Evolutionary conservation across 2,888 invertebrate genomes (phyloP).

Genomic region (Onchidella celtica): DNA sequence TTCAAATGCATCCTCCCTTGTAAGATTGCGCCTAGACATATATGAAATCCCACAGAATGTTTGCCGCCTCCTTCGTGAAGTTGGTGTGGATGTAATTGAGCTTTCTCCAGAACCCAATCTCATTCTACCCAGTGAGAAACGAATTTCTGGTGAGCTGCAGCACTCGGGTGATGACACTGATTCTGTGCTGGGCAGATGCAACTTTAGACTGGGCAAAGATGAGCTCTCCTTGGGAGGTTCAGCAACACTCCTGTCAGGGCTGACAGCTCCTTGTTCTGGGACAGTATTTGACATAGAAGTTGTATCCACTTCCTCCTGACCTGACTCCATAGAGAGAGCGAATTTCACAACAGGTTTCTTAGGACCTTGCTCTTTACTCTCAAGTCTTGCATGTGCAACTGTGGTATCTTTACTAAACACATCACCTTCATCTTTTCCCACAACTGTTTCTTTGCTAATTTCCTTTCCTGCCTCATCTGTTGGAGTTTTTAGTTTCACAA

Average conservation of each 20-base stretch:
- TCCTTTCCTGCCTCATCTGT: neutral
- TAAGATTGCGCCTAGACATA: conserved; percentile 41
- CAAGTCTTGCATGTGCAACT: neutral
- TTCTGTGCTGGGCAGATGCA: conserved; percentile 25
- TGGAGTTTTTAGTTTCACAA: neutral
- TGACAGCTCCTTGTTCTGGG: neutral
- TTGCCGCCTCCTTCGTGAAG: conserved; percentile 35
- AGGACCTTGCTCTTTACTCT: neutral
- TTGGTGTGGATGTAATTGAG: conserved; percentile 51
- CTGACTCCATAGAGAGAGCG: conserved; percentile 46
- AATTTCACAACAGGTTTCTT: conserved; percentile 43
- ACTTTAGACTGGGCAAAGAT: conserved; percentile 38
- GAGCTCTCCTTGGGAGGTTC: conserved; percentile 38
- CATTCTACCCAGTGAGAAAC: conserved; percentile 22
- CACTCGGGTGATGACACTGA: conserved; percentile 38
- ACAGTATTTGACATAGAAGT: neutral
- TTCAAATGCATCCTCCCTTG: conserved; percentile 47
- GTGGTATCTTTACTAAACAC: neutral
- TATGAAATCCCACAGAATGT: conserved; percentile 37
- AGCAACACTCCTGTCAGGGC: neutral
- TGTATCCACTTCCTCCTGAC: conserved; percentile 26
- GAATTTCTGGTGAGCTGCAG: conserved; percentile 46
- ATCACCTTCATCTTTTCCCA: neutral
- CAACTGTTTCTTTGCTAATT: too few relatives aligned
- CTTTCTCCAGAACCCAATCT: conserved; percentile 42